Evolutionary conservation across 2,113 vertebrate species (phyloP), one percentile per base, ranked within the genome.

Genomic region (Rhinopomastus cyanomelas): DNA sequence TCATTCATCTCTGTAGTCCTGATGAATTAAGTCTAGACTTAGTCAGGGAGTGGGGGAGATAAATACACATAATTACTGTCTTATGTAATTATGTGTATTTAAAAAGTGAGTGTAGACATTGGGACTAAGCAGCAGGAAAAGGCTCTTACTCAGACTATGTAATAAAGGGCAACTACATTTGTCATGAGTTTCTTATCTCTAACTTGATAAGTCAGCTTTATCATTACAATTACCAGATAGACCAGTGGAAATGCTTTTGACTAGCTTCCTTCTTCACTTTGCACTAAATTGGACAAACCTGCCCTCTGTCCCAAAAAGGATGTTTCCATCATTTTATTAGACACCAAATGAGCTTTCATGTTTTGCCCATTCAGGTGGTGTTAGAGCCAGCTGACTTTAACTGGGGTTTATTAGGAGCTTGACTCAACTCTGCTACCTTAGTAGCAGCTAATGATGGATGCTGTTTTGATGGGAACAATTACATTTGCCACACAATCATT

Each of bases 11-110:
- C 46, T 78, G 56, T 80, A 71, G 71, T 89, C 53, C 60, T 64
- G 79, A 87, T 89, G 44, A 92, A 91, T 85, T 62, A 80, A 92
- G 89, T 87, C 85, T 91, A 92, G 76, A 91, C 85, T 88, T 39
- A 73, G 60, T 83, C 29, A 6, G 30, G 11, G 18, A 6, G 26
- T 65, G 68, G 18, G 18, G 57, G 14, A 77, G 87, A 80, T 80
- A n/a, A n/a, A n/a, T n/a, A n/a, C n/a, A n/a, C n/a, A n/a, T n/a
- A n/a, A n/a, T n/a, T n/a, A n/a, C 52, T 87, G 75, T 56, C 59
- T 89, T 60, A 44, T 71, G 48, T 57, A 80, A 92, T 94, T 92
- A 82, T 56, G n/a, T 4, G 6, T 26, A 49, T 73, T 95, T 94
- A 25, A 92, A 87, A 87, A 67, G 60, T 52, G 60, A 86, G 29